Evolutionary conservation across 1,140 invertebrate species (phyloP).

Genomic region (Lepidurus apus): DNA sequence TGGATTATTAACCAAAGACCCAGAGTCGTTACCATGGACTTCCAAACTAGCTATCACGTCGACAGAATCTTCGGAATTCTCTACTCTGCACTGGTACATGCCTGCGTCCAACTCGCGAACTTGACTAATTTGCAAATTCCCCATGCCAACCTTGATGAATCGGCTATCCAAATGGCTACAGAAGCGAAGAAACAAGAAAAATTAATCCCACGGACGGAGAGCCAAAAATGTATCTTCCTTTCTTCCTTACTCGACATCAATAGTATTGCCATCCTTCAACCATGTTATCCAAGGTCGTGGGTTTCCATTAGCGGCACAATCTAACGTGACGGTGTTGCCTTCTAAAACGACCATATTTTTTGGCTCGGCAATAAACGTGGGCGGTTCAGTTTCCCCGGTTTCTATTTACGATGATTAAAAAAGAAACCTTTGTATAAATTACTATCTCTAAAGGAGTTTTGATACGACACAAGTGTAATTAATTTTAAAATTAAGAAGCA

Average conservation of each 20-base stretch:
- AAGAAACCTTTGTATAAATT: background rate
- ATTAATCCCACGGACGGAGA: background rate
- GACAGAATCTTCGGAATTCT: constrained; percentile 77
- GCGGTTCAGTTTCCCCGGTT: constrained; percentile 43
- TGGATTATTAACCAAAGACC: background rate
- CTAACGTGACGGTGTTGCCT: constrained; percentile 70
- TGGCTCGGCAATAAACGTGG: constrained; percentile 57
- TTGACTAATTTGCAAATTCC: constrained; percentile 64
- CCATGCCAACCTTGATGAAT: constrained; percentile 59
- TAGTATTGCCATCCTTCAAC: constrained; percentile 85
- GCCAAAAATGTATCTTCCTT: background rate
- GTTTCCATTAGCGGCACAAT: constrained; percentile 85
- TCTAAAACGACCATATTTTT: constrained; percentile 53
- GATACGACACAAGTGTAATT: background rate
- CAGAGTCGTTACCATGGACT: constrained; percentile 61
- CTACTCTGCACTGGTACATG: constrained; percentile 87
- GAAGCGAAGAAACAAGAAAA: constrained; percentile 32
- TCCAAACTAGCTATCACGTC: constrained; percentile 76
- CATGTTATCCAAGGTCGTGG: constrained; percentile 79
- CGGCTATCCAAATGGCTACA: constrained; percentile 62
- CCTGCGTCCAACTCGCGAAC: constrained; percentile 75
- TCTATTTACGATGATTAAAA: constrained; percentile 36
- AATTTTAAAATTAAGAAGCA: background rate
- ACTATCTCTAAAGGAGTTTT: background rate
- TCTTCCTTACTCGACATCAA: constrained; percentile 65